Percentiles rank a stretch among this genome's conserved stretches.
These are phyloP conservation scores for Drosophila sordidula DNA, from an alignment of 2,888 invertebrate species.

Conservation along the genomic window DNA sequence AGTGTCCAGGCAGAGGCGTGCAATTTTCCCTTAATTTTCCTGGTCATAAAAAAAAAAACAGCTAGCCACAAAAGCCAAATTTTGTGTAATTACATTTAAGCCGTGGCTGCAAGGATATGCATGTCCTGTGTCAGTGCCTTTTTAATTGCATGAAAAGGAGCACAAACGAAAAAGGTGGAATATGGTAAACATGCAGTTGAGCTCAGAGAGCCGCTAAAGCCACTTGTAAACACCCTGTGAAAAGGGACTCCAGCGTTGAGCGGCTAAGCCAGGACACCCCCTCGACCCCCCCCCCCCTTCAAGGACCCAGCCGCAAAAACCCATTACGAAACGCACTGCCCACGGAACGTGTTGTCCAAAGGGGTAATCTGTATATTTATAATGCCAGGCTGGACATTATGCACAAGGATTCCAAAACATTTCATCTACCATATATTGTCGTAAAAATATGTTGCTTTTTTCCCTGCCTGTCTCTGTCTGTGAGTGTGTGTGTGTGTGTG, in stretches of 20 bases:
- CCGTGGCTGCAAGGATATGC: constrained; percentile 57
- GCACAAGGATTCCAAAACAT: constrained; percentile 71
- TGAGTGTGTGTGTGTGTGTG: constrained; percentile 17
- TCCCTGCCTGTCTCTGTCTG: constrained; percentile 6
- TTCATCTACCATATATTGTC: constrained; percentile 69
- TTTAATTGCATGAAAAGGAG: constrained; percentile 48
- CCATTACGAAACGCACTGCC: constrained; percentile 48
- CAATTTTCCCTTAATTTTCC: constrained; percentile 58
- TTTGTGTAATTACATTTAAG: constrained; percentile 78
- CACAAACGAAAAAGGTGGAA: not conserved
- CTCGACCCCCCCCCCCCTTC: not conserved
- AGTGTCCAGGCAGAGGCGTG: constrained; percentile 47
- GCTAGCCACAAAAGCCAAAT: constrained; percentile 67
- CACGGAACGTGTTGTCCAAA: constrained; percentile 47
- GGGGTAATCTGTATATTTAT: constrained; percentile 82
- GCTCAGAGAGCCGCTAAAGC: not conserved
- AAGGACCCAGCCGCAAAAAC: constrained; percentile 9
- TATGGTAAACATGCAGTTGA: too few species aligned
- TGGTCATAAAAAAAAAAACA: constrained; percentile 20
- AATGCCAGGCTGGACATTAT: constrained; percentile 65
- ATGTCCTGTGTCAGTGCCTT: constrained; percentile 30
- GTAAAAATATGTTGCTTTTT: constrained; percentile 77
- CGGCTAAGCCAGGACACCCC: constrained; percentile 28
- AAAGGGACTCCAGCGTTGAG: constrained; percentile 13
- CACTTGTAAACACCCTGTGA: constrained; percentile 22